Evolutionary conservation across 2,113 vertebrate genomes (phyloP).

Genomic region (Pachypanchax playfairii): DNA sequence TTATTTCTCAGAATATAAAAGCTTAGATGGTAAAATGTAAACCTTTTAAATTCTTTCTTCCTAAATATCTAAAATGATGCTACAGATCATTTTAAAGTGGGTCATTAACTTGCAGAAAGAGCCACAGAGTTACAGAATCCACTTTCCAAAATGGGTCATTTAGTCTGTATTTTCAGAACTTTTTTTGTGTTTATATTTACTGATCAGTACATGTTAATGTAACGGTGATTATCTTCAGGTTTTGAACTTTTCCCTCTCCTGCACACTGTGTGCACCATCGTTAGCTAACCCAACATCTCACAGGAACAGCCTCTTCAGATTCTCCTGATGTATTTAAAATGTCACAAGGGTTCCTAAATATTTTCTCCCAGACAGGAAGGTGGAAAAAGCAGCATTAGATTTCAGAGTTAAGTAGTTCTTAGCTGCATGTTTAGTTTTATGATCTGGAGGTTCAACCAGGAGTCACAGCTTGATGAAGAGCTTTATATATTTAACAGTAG

Average conservation of each 20-base stretch:
- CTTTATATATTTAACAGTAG: background rate
- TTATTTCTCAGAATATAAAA: too few species aligned
- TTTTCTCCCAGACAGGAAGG: constrained; percentile 5
- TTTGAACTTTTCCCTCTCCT: constrained; percentile 5
- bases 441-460: constrained; percentile 20
- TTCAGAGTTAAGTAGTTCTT: constrained; percentile 19
- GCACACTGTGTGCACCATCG: constrained; percentile 7
- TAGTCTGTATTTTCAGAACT: background rate
- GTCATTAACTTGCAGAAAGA: too few species aligned
- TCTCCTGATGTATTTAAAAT: constrained; percentile 25
- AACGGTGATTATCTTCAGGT: constrained; percentile 1
- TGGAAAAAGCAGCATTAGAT: background rate
- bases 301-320: constrained; percentile 5
- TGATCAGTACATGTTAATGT: background rate
- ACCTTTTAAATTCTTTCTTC: too few species aligned
- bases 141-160: background rate
- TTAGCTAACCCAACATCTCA: constrained; percentile 20
- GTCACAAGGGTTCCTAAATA: constrained; percentile 16
- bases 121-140: background rate
- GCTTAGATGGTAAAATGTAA: too few species aligned
- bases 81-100: too few species aligned
- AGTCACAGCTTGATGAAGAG: constrained; percentile 2
- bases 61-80: too few species aligned
- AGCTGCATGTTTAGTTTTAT: constrained; percentile 18
- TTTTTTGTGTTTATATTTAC: background rate